phyloP scores from a whole-genome alignment of 1,140 invertebrate species.

The Popillia japonica region DNA sequence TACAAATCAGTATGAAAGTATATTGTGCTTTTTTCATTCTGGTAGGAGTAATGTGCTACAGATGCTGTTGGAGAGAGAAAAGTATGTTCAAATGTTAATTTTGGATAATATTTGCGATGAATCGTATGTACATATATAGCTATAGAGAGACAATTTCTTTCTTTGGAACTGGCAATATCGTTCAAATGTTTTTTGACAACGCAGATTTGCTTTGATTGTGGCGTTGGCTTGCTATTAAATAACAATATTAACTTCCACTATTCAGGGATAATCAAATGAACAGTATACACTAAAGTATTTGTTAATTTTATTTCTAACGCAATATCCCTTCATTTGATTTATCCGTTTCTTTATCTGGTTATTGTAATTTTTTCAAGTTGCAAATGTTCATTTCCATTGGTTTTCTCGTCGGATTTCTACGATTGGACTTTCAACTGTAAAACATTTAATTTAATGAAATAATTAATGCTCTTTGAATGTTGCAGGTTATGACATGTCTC shows the following conservation, averaged over 20 bases:
- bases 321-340: background rate
- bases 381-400: background rate
- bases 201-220: background rate
- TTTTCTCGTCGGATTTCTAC: background rate
- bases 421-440: background rate
- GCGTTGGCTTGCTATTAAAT: background rate
- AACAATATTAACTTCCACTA: background rate
- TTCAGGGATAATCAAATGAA: background rate
- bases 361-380: background rate
- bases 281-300: too few species aligned
- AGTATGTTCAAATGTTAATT: too few species aligned
- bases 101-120: too few species aligned
- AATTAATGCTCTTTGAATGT: conserved; percentile 7
- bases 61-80: too few species aligned
- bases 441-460: background rate
- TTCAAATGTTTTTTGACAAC: background rate
- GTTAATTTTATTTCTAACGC: background rate
- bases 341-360: background rate
- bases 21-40: too few species aligned
- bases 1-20: too few species aligned
- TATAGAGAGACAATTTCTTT: too few species aligned
- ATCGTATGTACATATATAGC: too few species aligned
- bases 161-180: background rate
- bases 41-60: too few species aligned
- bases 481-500: conserved; percentile 98